Base-by-base conservation (phyloP, 2,797 vertebrate genomes). In the Pseudomugil tenellus region DNA sequence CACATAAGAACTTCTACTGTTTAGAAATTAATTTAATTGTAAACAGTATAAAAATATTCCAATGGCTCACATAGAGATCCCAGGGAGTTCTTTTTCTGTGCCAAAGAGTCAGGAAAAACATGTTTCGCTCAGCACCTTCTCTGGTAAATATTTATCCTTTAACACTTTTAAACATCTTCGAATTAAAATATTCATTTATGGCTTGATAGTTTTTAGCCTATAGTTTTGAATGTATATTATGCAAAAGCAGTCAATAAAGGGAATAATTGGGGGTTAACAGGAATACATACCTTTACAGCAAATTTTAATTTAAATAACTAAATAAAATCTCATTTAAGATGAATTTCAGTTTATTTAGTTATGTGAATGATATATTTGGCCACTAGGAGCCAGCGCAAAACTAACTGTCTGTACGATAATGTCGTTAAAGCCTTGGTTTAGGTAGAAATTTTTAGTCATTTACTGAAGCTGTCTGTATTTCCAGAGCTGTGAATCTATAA, bases 21-120 rank as follows among this genome's bases (percentile, higher is more conserved):
- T n/a, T 46, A 46, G 41, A 46, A 21, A n/a, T 25, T 1, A 25
- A 21, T 84, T 81, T 52, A 51, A 74, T 46, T 72, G 14, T 72
- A 81, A 79, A 77, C 83, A 74, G 5, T 10, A 2, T 19, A 21
- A 19, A 16, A 52, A 28, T 1, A 57, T 58, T 74, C 70, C 58
- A 34, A 31, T 23, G 48, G 4, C 32, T 39, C 17, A 5, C 12
- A 29, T 13, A 26, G 39, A 58, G 14, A 26, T 19, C 6, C 16
- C 13, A 14, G n/a, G 14, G 13, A 37, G 12, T 37, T 14, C 12
- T 14, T 14, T 58, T 31, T 3, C 19, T 64, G 2, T 10, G 12
- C 31, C 51, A 41, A 16, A 32, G 23, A 70, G 43, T 60, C 34
- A 58, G 19, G 48, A 46, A 32, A 17, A 37, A 39, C 29, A 80